These are phyloP conservation scores for Drosophila mettleri DNA, from an alignment of 2,888 invertebrate genomes.

Conservation along the genomic window DNA sequence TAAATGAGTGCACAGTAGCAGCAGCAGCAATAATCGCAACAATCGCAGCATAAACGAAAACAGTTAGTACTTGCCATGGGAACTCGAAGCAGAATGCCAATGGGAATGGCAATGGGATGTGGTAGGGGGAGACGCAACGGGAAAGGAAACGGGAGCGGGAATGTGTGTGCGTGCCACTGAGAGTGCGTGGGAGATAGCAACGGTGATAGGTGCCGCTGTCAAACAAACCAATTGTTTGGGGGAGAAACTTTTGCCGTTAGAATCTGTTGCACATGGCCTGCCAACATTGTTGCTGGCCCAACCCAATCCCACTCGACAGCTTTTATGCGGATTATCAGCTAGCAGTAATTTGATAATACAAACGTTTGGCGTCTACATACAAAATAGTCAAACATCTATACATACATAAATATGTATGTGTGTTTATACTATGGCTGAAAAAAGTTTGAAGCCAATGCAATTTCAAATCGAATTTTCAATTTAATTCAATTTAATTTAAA, in stretches of 20 bases:
- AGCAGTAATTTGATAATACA: slow-evolving; percentile 52
- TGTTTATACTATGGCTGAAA: background rate
- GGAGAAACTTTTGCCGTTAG: background rate
- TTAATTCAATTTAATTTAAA: background rate
- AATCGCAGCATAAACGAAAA: slow-evolving; percentile 25
- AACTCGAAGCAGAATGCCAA: slow-evolving; percentile 1
- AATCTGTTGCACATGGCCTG: slow-evolving; percentile 22
- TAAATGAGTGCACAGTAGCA: slow-evolving; percentile 63
- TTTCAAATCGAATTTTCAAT: too few relatives aligned
- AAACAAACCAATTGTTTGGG: slow-evolving; percentile 22
- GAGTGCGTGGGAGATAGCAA: slow-evolving; percentile 18
- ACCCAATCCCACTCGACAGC: slow-evolving; percentile 6
- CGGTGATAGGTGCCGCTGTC: slow-evolving; percentile 51
- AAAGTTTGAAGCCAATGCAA: background rate
- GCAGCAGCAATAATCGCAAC: slow-evolving; percentile 16
- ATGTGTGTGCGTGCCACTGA: background rate
- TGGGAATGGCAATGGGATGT: background rate
- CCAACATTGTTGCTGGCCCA: background rate
- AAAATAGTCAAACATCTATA: slow-evolving; percentile 3
- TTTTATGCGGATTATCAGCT: slow-evolving; percentile 40
- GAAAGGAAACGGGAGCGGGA: background rate
- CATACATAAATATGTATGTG: background rate
- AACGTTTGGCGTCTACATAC: slow-evolving; percentile 22
- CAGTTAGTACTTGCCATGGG: slow-evolving; percentile 53
- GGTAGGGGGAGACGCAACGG: background rate